A percentile compares a stretch with the other conserved stretches of the same genome.
Conservation (phyloP, 1,140 invertebrate genomes). For the Anadara kagoshimensis region DNA sequence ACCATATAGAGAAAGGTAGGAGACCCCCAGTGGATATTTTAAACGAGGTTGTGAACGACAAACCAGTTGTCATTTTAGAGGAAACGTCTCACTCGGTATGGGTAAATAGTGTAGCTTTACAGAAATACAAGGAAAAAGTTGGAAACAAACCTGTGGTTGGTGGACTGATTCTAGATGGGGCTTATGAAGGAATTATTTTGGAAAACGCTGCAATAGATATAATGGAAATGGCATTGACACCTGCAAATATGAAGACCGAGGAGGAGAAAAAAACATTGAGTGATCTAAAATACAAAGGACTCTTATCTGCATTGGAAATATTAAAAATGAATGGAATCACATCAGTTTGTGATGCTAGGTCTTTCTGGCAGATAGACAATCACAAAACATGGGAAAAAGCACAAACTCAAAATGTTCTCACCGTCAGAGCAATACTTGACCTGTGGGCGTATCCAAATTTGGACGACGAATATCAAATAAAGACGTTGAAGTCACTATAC, state of each 20-base stretch:
- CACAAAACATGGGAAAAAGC: slow-evolving; percentile 23
- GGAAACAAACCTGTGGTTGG: no score
- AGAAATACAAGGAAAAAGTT: neutral
- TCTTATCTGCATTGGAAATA: slow-evolving; percentile 9
- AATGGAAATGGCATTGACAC: slow-evolving; percentile 36
- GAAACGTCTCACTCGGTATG: slow-evolving; percentile 44
- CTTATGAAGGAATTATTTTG: slow-evolving; percentile 37
- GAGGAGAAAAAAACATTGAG: neutral
- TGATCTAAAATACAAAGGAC: slow-evolving; percentile 19
- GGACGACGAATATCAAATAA: slow-evolving; percentile 29
- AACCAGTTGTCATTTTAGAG: slow-evolving; percentile 37
- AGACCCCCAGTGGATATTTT: slow-evolving; percentile 28
- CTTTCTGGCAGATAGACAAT: slow-evolving; percentile 27
- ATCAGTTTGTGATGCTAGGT: slow-evolving; percentile 39
- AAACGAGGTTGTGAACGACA: slow-evolving; percentile 16
- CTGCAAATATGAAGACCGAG: neutral
- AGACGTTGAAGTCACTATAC: slow-evolving; percentile 28
- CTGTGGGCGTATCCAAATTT: slow-evolving; percentile 40
- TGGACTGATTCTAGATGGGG: no score
- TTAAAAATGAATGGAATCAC: slow-evolving; percentile 32
- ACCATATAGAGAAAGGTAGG: slow-evolving; percentile 18
- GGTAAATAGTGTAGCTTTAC: slow-evolving; percentile 36
- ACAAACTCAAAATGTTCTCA: slow-evolving; percentile 9
- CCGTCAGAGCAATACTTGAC: slow-evolving; percentile 25
- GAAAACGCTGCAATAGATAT: slow-evolving; percentile 32